phyloP scores from a whole-genome alignment of 2,888 invertebrate species.

The Drosophila monieri region DNA sequence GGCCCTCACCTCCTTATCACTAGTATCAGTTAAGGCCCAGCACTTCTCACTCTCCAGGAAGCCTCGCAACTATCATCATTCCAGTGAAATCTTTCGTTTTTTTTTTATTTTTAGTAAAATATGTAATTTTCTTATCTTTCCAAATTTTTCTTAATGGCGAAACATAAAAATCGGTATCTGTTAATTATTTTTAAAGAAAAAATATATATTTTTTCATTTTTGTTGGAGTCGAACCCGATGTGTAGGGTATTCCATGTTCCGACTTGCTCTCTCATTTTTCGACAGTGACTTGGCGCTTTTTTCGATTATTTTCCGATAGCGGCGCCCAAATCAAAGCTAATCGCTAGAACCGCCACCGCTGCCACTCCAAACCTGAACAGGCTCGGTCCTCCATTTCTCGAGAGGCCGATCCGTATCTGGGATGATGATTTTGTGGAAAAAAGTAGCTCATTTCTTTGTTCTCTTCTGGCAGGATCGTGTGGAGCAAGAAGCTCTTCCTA shows the following conservation, averaged over 20 bases:
- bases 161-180: background rate
- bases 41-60: too few species aligned
- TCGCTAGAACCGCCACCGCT: conserved; percentile 11
- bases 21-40: background rate
- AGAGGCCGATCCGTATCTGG: conserved; percentile 6
- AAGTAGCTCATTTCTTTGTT: background rate
- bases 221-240: background rate
- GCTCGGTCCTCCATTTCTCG: conserved; percentile 20
- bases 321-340: conserved; percentile 35
- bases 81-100: background rate
- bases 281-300: background rate
- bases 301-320: conserved; percentile 16
- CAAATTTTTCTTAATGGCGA: background rate
- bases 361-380: conserved; percentile 9
- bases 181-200: too few species aligned
- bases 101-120: background rate
- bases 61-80: background rate
- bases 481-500: conserved; percentile 71
- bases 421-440: background rate
- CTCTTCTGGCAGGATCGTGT: conserved; percentile 56
- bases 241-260: background rate
- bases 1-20: background rate
- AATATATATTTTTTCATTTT: background rate
- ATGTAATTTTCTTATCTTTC: background rate
- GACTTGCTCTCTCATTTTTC: background rate